Base-by-base conservation (phyloP, 92 coral and sea anemone species). In the Heliopora coerulea region DNA sequence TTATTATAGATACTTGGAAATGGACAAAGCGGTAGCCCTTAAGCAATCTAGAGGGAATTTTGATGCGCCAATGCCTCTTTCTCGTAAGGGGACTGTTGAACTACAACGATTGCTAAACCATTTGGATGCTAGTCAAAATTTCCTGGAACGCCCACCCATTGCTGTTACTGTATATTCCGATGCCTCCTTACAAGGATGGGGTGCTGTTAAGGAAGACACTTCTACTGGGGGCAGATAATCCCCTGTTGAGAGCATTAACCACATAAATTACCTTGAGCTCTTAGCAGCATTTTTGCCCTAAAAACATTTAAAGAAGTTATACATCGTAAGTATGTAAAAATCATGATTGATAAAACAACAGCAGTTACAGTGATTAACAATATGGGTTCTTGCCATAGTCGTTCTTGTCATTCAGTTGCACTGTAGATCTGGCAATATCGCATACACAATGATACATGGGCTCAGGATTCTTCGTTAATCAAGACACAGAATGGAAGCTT, bases 181-280 rank as follows among this genome's bases (percentile, higher is more conserved):
- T 83, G 80, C 83, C 65, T 83, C 83, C 33, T 70, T 78, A 39
- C 39, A 69, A 72, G 87, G 69, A 52, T 78, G 84, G 87, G 80
- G 87, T 4, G 83, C 77, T 31, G 77, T 79, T 15, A 49, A 78
- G 79, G 69, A 67, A 31, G 35, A 63, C 14, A 62, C 29, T 8
- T 44, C 67, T 48, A 83, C 83, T 59, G 83, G 87, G 18, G 80
- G 84, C 44, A 72, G 62, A 37, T 84, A 84, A 63, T 67, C 74
- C 3, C 35, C 78, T 24, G 13, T 76, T 8, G 88, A 84, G 54
- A 46, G 61, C 33, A 60, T 32, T 3, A 10, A 73, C 27, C 83
- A 78, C 34, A 61, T 68, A 18, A 69, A 52, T 63, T 31, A 9
- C 19, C 64, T 72, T 12, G 90, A 86, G 48, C 61, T 86, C 18